Evolutionary conservation across 2,797 vertebrate species (phyloP).

Genomic region (Parambassis ranga): DNA sequence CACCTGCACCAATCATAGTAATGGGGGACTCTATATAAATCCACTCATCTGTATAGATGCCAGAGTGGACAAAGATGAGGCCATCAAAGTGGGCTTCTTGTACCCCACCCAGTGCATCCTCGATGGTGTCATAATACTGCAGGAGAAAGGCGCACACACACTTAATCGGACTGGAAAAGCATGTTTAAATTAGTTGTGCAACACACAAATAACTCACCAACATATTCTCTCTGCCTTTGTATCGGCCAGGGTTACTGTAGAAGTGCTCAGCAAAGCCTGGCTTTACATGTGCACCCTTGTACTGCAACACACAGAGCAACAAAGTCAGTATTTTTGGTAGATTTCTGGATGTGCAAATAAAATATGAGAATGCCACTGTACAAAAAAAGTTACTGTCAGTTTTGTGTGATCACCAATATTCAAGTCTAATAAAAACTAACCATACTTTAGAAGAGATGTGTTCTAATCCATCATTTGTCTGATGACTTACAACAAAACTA

Average conservation of each 20-base stretch:
- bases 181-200: conserved; percentile 7
- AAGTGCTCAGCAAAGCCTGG: conserved; percentile 99
- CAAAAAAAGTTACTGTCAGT: too few species aligned
- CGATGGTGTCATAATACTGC: conserved; percentile 99
- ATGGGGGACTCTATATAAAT: conserved; percentile 99
- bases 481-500: too few species aligned
- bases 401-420: too few species aligned
- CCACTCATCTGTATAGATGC: conserved; percentile 99
- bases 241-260: conserved; percentile 98
- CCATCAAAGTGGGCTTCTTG: conserved; percentile 99
- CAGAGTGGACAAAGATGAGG: conserved; percentile 98
- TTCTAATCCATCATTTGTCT: neutral
- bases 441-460: neutral
- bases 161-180: neutral
- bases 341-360: too few species aligned
- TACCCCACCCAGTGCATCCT: conserved; percentile 96
- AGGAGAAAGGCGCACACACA: conserved; percentile 9
- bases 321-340: neutral
- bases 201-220: conserved; percentile 83
- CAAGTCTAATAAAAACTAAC: neutral
- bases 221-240: conserved; percentile 99
- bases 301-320: conserved; percentile 81
- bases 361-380: too few species aligned
- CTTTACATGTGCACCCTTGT: conserved; percentile 99
- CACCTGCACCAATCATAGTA: conserved; percentile 99